Base-by-base conservation (phyloP, 2,888 invertebrate species). In the Cantharis rufa region DNA sequence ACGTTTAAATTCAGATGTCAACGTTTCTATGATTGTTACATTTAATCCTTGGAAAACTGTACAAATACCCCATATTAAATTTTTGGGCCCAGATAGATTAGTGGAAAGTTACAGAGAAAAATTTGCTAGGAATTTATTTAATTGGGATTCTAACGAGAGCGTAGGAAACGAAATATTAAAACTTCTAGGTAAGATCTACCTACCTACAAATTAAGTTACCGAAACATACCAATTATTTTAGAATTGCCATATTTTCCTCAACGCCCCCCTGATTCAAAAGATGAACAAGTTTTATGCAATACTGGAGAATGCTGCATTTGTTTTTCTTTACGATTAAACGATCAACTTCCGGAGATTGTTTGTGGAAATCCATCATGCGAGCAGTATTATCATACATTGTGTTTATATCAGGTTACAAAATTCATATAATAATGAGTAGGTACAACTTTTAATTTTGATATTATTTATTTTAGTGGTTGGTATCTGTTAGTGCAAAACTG, bases 281-380 rank as follows among this genome's bases (percentile, higher is more conserved):
- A 75, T n/a, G 80, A 80, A 13, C 82, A 83, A 15, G 63, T 85
- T 18, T 16, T 77, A 16, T 77, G 70, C 15, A 68, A 84, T 70
- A 78, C 77, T 27, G 85, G 85, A 3, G 88, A 88, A 80, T 89
- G 89, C 78, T 84, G 86, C 68, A 89, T 89, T 78, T 89, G 89
- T 80, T 88, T 88, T 76, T 84, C 85, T 1, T 80, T 84, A 13
- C 81, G 86, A 18, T 82, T 88, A n/a, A 83, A 87, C 69, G 86
- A 84, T 1, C 85, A 87, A 78, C 80, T 89, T 48, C 89, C 89
- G 0, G 88, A 88, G 74, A 82, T 88, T 69, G 81, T 86, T 64
- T 89, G 89, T 81, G 83, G 83, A 64, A 88, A 88, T 80, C 69
- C 83, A 71, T 85, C 82, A 11, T 89, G 89, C 81, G 86, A 85